These are phyloP conservation scores for Anisognathus igniventris DNA, from an alignment of 2,797 vertebrate genomes.

Conservation along the genomic window DNA sequence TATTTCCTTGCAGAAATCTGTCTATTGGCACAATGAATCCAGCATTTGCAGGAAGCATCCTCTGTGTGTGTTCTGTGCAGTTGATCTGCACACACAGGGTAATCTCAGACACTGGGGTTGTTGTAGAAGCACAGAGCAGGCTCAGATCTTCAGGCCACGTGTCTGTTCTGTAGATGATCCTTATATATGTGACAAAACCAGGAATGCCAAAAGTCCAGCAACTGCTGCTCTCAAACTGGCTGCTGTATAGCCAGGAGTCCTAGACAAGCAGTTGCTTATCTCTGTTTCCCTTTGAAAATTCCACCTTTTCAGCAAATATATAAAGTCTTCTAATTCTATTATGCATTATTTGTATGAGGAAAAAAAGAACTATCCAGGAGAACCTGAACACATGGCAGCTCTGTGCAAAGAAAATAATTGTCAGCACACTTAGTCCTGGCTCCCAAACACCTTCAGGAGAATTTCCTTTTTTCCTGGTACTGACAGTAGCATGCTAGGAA, in stretches of 20 bases:
- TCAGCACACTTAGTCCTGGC: not conserved
- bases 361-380: not conserved
- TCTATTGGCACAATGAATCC: not conserved
- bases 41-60: not conserved
- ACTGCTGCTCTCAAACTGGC: not conserved
- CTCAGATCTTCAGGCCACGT: not conserved
- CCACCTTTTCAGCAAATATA: not conserved
- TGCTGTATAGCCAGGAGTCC: not conserved
- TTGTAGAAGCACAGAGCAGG: not conserved
- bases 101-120: not conserved
- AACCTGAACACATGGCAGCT: not conserved
- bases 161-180: not conserved
- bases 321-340: not conserved
- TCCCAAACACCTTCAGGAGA: not conserved
- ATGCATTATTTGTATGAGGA: not conserved
- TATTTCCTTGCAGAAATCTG: slow-evolving; percentile 19
- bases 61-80: not conserved
- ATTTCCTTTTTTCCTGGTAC: not conserved
- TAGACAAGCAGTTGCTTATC: not conserved
- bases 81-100: not conserved
- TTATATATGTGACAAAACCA: not conserved
- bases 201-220: not conserved
- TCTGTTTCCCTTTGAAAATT: not conserved
- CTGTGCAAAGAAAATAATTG: not conserved
- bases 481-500: not conserved